These are phyloP conservation scores for Cryptotis parvus DNA, from an alignment of 2,113 vertebrate species.

Conservation along the genomic window DNA sequence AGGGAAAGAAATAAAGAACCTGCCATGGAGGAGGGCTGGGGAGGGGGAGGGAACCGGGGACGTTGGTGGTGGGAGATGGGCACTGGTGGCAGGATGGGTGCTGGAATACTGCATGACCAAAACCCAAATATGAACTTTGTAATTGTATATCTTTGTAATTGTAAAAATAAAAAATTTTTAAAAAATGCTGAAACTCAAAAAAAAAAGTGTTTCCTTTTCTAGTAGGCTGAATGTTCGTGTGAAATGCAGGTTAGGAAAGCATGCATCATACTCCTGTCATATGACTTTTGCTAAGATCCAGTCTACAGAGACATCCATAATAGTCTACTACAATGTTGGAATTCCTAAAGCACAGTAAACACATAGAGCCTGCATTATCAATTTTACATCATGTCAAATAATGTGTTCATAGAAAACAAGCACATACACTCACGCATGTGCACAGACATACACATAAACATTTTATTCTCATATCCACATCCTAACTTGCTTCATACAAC, in stretches of 20 bases:
- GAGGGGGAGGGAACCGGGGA: too few relatives aligned
- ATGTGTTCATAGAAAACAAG: background rate
- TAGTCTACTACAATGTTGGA: background rate
- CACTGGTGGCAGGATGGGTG: too few relatives aligned
- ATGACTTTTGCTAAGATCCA: background rate
- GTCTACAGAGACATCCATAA: background rate
- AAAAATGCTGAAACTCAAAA: too few relatives aligned
- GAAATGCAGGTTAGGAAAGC: background rate
- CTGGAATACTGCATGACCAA: too few relatives aligned
- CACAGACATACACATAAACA: background rate
- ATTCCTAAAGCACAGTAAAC: background rate
- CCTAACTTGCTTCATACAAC: background rate
- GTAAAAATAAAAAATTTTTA: too few relatives aligned
- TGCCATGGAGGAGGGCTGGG: too few relatives aligned
- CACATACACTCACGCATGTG: background rate
- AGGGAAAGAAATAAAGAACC: too few relatives aligned
- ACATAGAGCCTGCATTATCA: background rate
- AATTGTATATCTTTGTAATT: too few relatives aligned
- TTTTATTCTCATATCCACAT: too few relatives aligned
- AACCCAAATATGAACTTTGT: too few relatives aligned
- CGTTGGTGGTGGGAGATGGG: too few relatives aligned
- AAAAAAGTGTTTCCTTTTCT: background rate
- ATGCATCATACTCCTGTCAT: background rate
- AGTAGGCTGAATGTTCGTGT: background rate
- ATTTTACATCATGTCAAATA: background rate